Conservation (phyloP, 1,140 invertebrate genomes). For the Drosophila sulfurigaster region DNA sequence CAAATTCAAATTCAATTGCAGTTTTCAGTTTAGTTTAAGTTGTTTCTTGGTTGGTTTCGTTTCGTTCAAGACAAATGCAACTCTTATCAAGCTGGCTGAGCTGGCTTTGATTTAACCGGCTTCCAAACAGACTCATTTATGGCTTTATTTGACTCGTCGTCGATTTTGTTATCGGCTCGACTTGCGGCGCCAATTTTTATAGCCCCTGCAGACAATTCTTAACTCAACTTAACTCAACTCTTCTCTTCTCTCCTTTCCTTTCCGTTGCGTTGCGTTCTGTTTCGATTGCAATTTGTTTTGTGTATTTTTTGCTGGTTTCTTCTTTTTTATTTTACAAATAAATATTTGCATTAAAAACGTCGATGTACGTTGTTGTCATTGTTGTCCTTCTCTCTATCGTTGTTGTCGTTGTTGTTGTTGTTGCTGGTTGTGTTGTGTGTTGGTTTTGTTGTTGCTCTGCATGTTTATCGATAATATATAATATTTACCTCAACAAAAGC, state of each 20-base stretch:
- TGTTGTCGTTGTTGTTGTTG: conserved; percentile 48
- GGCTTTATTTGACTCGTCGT: conserved; percentile 48
- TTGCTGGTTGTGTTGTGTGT: conserved; percentile 46
- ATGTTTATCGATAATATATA: conserved; percentile 72
- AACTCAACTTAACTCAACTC: too few species aligned
- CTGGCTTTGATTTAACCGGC: conserved; percentile 18
- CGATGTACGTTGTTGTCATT: conserved; percentile 49
- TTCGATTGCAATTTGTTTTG: conserved; percentile 3
- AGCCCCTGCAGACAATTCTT: conserved; percentile 15
- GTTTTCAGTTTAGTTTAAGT: background rate
- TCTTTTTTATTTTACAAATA: conserved; percentile 24
- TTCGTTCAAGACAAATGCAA: background rate
- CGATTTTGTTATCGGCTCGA: conserved; percentile 44
- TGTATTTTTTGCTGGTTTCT: conserved; percentile 14
- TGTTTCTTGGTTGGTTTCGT: conserved; percentile 12
- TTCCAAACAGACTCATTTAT: conserved; percentile 41
- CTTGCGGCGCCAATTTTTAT: conserved; percentile 74
- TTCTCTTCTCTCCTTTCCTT: too few species aligned
- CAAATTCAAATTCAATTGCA: background rate
- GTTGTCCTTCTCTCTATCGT: conserved; percentile 46
- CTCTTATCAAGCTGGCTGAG: background rate
- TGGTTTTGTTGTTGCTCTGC: conserved; percentile 51
- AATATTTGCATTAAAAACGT: conserved; percentile 31
- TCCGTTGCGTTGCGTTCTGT: background rate
- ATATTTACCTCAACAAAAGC: conserved; percentile 26